phyloP scores from a whole-genome alignment of 2,888 invertebrate genomes.

The Morinoia aosen region DNA sequence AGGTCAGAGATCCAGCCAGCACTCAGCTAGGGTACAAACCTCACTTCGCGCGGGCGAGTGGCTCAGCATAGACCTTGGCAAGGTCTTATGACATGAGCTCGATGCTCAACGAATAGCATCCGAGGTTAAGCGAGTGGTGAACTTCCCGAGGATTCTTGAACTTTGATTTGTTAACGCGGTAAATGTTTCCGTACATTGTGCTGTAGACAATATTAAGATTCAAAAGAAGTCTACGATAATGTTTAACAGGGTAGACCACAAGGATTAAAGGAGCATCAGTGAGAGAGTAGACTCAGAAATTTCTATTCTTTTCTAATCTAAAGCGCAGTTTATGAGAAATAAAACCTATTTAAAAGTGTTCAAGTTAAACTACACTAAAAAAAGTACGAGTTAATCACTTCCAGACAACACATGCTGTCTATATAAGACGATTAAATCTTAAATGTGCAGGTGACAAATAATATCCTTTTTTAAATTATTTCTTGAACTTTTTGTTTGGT shows the following conservation, averaged over 20 bases:
- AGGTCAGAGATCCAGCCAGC: background rate
- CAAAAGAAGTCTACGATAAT: too few relatives aligned
- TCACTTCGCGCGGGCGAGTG: background rate
- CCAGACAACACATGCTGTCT: background rate
- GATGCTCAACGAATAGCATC: background rate
- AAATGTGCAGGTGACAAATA: background rate
- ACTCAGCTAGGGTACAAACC: background rate
- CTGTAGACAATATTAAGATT: too few relatives aligned
- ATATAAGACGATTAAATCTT: background rate
- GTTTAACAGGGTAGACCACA: too few relatives aligned
- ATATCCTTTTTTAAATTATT: background rate
- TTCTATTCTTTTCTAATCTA: background rate
- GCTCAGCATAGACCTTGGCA: background rate
- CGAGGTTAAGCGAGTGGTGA: background rate
- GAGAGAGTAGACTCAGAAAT: background rate
- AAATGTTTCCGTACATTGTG: background rate
- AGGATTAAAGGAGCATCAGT: background rate
- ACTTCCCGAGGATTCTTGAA: background rate
- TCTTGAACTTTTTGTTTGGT: background rate
- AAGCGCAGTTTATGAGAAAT: background rate
- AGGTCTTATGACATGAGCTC: background rate
- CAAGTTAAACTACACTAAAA: background rate
- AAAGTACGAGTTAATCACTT: background rate
- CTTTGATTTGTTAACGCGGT: background rate
- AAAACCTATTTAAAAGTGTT: background rate